Evolutionary conservation across 2,797 vertebrate genomes (phyloP), one percentile per base, ranked within the genome.

Genomic region (Tangara arthus): DNA sequence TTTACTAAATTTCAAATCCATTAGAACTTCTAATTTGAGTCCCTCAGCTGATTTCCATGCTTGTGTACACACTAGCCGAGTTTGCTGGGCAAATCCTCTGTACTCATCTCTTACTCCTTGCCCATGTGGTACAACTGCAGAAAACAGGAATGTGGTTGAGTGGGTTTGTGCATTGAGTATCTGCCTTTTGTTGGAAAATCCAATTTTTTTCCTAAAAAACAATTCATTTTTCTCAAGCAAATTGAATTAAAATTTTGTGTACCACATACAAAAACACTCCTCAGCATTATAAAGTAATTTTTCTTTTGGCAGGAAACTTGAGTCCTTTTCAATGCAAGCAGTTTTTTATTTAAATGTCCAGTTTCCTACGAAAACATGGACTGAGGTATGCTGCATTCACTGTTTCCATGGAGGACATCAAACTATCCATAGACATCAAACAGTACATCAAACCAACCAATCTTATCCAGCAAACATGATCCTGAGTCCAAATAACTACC

Each of bases 1-100:
- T 97, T 97, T 95, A 87, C 95, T 97, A 82, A 96, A 97, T 96
- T 97, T 85, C 89, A 95, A 96, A 97, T 89, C 94, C 95, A 97
- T 97, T 97, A 94, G 75, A 94, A 95, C 85, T 95, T 85, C 89
- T 91, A 94, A 92, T 93, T 95, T 94, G 77, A 59, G 77, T 95
- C 96, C 83, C 95, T 86, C 46, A 4, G 72, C 90, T 97, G 95
- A 95, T 95, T 90, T 96, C 61, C 0, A 1, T 75, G 52, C 0
- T 0, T 95, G 96, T 84, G 24, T 95, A 81, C 90, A 77, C 47
- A 87, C 32, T 68, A 75, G 89, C 76, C 1, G 2, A 42, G 35
- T 37, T 69, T 87, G 82, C 66, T 32, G 49, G 84, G 65, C 69
- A 91, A 72, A 95, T 83, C 41, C 63, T 88, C 82, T 59, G 55